Conservation (phyloP, 2,797 vertebrate species). For the Myotis findleyi region DNA sequence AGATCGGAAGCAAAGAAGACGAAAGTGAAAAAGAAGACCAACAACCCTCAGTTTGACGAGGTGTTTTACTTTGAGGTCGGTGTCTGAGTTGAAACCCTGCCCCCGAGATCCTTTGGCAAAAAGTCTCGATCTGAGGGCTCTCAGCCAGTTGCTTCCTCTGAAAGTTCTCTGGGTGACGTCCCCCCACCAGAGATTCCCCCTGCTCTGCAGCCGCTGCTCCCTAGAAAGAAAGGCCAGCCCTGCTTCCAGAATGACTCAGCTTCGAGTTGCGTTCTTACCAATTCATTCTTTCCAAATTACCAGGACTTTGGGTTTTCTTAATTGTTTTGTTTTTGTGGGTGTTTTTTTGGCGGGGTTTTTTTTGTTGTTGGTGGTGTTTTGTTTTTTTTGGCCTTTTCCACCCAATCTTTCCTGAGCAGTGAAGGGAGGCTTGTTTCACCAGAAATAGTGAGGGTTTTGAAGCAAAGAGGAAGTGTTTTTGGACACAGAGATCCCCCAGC, state of each 20-base stretch:
- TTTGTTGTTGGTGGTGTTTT: neutral
- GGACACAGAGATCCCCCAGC: constrained; percentile 41
- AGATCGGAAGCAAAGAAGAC: constrained; percentile 99
- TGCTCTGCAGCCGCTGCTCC: neutral
- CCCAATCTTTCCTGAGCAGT: constrained; percentile 69
- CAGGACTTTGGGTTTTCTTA: constrained; percentile 13
- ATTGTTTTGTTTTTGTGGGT: neutral
- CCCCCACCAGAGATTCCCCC: neutral
- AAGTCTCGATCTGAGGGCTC: constrained; percentile 43
- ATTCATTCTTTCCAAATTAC: neutral
- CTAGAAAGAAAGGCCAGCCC: neutral
- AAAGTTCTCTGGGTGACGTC: neutral
- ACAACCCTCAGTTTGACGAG: constrained; percentile 99
- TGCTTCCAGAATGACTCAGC: neutral
- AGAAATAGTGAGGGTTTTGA: constrained; percentile 63
- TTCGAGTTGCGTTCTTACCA: constrained; percentile 49
- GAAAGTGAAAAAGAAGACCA: constrained; percentile 98
- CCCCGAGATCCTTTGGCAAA: constrained; percentile 63
- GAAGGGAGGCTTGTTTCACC: constrained; percentile 67
- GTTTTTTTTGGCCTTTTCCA: constrained; percentile 39
- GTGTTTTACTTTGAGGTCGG: constrained; percentile 99
- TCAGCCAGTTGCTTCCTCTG: constrained; percentile 57
- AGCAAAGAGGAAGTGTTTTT: constrained; percentile 62
- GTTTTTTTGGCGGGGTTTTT: neutral
- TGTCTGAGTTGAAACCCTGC: constrained; percentile 80